These are phyloP conservation scores for Acrossocheilus wenchowensis DNA, from an alignment of 2,797 vertebrate genomes.

Conservation along the genomic window DNA sequence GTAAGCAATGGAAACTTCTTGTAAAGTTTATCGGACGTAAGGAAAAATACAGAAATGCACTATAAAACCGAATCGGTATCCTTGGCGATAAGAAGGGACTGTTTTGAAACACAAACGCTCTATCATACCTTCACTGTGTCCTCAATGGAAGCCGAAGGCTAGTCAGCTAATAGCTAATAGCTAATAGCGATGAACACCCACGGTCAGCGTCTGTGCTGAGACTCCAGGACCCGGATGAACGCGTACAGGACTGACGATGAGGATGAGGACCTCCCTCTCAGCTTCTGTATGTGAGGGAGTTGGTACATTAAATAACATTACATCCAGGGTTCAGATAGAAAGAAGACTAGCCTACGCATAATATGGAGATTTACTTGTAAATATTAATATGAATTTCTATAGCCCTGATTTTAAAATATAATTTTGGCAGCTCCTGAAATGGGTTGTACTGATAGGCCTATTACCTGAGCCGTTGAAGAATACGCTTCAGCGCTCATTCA, in stretches of 20 bases:
- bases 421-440: no score
- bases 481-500: no score
- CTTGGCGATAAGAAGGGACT: not conserved
- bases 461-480: no score
- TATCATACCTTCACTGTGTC: conserved; percentile 43
- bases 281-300: not conserved
- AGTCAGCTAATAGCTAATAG: conserved; percentile 43
- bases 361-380: no score
- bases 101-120: conserved; percentile 9
- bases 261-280: not conserved
- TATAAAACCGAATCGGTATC: not conserved
- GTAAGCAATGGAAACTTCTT: conserved; percentile 13
- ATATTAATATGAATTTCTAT: no score
- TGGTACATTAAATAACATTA: not conserved
- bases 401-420: no score
- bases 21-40: conserved; percentile 29
- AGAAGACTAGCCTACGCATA: no score
- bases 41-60: not conserved
- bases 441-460: no score
- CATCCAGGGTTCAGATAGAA: no score
- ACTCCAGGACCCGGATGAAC: conserved; percentile 37
- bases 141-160: conserved; percentile 41
- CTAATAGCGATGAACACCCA: conserved; percentile 44
- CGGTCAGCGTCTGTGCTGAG: conserved; percentile 51
- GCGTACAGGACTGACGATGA: not conserved